Evolutionary conservation across 1,140 invertebrate species (phyloP).

Genomic region (Zaprionus inermis): DNA sequence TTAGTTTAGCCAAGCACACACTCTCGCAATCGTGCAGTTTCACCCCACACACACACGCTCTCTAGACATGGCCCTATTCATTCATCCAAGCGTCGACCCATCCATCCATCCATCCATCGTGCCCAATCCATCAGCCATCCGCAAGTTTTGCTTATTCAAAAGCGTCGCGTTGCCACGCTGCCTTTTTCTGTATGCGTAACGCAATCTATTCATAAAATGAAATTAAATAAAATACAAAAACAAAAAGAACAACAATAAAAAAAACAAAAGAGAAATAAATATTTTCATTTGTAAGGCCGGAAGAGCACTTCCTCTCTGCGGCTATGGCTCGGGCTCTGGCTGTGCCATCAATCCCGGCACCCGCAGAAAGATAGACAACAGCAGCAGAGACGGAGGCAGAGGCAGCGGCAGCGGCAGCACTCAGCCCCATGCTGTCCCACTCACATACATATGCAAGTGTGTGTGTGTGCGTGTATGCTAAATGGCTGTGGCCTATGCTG

Average conservation of each 20-base stretch:
- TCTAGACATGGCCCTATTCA: constrained; percentile 20
- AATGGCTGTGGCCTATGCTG: constrained; percentile 56
- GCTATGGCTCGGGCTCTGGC: constrained; percentile 20
- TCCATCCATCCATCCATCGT: background rate
- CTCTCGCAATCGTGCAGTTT: constrained; percentile 1
- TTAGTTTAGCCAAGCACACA: constrained; percentile 16
- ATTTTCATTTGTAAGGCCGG: constrained; percentile 82
- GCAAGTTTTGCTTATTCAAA: constrained; percentile 57
- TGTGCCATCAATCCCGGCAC: constrained; percentile 44
- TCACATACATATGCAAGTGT: background rate
- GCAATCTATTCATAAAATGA: constrained; percentile 82
- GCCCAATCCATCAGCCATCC: constrained; percentile 47
- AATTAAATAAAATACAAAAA: constrained; percentile 73
- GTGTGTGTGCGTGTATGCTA: constrained; percentile 33
- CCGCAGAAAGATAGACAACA: constrained; percentile 45
- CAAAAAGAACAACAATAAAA: constrained; percentile 16
- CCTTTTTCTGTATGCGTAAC: constrained; percentile 79
- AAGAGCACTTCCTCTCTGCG: constrained; percentile 76
- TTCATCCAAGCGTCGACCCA: constrained; percentile 46
- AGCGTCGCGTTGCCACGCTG: constrained; percentile 47
- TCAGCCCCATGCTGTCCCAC: too few relatives aligned
- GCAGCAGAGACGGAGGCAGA: background rate
- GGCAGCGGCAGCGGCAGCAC: constrained; percentile 1
- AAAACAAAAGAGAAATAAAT: constrained; percentile 69
- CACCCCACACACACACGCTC: background rate